Percentiles rank a stretch among this genome's conserved stretches.
phyloP scores from a whole-genome alignment of 2,888 invertebrate species.

The Brachyptera risi region DNA sequence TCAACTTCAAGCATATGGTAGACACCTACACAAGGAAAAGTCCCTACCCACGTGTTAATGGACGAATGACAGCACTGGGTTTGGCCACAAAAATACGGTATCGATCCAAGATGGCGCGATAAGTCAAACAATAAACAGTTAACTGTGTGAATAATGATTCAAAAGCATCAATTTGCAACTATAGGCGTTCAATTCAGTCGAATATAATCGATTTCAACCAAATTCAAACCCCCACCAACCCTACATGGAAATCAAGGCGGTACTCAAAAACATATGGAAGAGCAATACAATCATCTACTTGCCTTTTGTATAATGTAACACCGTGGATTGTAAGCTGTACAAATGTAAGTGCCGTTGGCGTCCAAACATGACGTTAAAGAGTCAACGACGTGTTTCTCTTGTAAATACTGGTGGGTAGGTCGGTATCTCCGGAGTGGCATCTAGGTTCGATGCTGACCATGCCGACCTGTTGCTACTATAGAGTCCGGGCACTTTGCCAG shows the following conservation, averaged over 20 bases:
- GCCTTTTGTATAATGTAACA: slow-evolving; percentile 65
- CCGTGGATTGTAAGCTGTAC: slow-evolving; percentile 58
- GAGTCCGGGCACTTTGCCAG: slow-evolving; percentile 16
- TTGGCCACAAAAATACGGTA: slow-evolving; percentile 18
- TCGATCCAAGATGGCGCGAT: slow-evolving; percentile 37
- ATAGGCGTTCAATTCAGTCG: too few relatives aligned
- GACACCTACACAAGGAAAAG: too few relatives aligned
- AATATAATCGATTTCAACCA: too few relatives aligned
- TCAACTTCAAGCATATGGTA: background rate
- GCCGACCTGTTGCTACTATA: slow-evolving; percentile 4
- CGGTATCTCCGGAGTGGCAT: slow-evolving; percentile 34
- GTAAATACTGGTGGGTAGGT: slow-evolving; percentile 38
- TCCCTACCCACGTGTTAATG: slow-evolving; percentile 8
- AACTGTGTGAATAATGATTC: too few relatives aligned
- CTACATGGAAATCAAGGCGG: too few relatives aligned
- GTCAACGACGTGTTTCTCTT: slow-evolving; percentile 22
- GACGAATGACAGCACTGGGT: slow-evolving; percentile 22
- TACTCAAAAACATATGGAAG: slow-evolving; percentile 13
- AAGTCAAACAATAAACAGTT: slow-evolving; percentile 22
- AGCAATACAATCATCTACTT: slow-evolving; percentile 33
- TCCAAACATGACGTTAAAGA: slow-evolving; percentile 48
- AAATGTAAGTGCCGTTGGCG: slow-evolving; percentile 56
- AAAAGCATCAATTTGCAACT: too few relatives aligned
- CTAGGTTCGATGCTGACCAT: slow-evolving; percentile 48
- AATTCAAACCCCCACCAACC: too few relatives aligned